These are phyloP conservation scores for Augochlora pura DNA, from an alignment of 1,140 invertebrate species.

Conservation along the genomic window DNA sequence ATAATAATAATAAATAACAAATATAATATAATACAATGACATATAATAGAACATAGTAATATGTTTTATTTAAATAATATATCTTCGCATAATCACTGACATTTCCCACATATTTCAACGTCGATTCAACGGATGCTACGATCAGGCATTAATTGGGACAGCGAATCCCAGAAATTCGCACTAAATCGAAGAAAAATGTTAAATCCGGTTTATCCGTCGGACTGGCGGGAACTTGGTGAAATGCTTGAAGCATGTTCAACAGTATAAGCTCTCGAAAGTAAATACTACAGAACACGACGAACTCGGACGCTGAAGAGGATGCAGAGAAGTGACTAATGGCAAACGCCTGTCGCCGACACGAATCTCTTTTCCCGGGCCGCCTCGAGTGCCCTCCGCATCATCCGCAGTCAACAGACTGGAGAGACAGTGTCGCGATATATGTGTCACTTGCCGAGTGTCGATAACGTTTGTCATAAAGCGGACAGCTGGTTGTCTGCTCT, in stretches of 20 bases:
- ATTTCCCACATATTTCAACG: too few relatives aligned
- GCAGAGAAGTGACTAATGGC: conserved; percentile 74
- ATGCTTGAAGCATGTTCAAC: neutral
- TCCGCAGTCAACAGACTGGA: conserved; percentile 62
- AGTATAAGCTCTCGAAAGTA: neutral
- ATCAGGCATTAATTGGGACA: too few relatives aligned
- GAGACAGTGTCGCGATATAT: conserved; percentile 64
- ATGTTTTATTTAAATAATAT: too few relatives aligned
- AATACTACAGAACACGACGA: conserved; percentile 15
- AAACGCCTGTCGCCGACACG: conserved; percentile 70
- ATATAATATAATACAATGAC: too few relatives aligned
- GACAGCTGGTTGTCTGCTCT: conserved; percentile 32
- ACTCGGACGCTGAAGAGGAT: conserved; percentile 41
- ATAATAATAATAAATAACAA: too few relatives aligned
- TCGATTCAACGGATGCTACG: too few relatives aligned
- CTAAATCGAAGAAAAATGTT: too few relatives aligned
- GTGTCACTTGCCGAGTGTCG: conserved; percentile 75
- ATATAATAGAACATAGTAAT: too few relatives aligned
- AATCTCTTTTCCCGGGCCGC: conserved; percentile 65
- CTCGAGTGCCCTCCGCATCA: conserved; percentile 70
- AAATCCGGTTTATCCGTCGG: too few relatives aligned
- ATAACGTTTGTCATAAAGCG: conserved; percentile 73
- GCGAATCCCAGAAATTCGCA: too few relatives aligned
- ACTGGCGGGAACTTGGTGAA: neutral
- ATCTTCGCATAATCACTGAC: too few relatives aligned